A percentile compares a stretch with the other conserved stretches of the same genome.
Evolutionary conservation across 2,888 invertebrate species (phyloP).

Genomic region (Eupithecia insigniata): DNA sequence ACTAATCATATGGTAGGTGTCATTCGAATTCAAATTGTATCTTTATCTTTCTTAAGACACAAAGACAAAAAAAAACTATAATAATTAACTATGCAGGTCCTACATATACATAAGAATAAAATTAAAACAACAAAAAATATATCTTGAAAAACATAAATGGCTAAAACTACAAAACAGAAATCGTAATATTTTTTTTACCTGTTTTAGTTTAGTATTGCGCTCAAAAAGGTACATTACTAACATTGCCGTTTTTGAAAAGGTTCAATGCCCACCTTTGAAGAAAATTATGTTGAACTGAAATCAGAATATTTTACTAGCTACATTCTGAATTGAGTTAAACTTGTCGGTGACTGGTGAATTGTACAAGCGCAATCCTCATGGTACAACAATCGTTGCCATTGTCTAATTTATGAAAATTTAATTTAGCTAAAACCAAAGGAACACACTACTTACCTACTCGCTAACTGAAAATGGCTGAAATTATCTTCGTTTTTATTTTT

Average conservation of each 20-base stretch:
- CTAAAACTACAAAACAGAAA: no score
- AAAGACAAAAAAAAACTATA: no score
- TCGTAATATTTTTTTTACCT: no score
- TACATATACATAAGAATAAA: no score
- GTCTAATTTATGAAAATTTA: background rate
- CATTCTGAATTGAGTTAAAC: background rate
- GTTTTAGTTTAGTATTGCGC: no score
- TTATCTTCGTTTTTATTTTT: constrained; percentile 39
- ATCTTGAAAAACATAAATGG: no score
- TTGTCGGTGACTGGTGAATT: background rate
- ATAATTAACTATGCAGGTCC: no score
- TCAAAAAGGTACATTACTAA: background rate
- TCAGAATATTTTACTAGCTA: background rate
- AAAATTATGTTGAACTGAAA: background rate
- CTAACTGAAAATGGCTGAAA: constrained; percentile 4
- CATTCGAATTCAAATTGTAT: no score
- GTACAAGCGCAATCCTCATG: background rate
- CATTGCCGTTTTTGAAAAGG: background rate
- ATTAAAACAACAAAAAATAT: no score
- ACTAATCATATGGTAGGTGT: no score
- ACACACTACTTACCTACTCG: background rate
- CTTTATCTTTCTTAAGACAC: no score
- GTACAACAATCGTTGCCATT: background rate
- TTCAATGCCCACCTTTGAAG: background rate
- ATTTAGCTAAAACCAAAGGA: constrained; percentile 33